Evolutionary conservation across 92 coral and sea anemone species (phyloP).

Genomic region (Umimayanthus kanabou): DNA sequence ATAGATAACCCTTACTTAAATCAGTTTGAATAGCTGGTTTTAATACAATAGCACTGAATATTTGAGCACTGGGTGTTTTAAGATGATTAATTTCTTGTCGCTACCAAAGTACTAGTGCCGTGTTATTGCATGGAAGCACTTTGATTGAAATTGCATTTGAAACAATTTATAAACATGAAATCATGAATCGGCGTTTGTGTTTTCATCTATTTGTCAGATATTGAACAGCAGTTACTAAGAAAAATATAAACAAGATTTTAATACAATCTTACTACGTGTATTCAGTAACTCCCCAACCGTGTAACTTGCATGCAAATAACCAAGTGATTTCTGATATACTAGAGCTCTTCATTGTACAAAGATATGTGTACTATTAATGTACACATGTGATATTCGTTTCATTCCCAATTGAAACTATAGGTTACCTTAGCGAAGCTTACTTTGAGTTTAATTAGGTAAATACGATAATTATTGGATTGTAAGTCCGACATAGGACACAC

Average conservation of each 20-base stretch:
- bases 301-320: constrained; percentile 24
- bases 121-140: background rate
- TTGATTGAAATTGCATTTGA: background rate
- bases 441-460: constrained; percentile 17
- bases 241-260: constrained; percentile 5
- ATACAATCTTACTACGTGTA: background rate
- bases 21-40: background rate
- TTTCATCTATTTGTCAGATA: background rate
- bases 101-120: background rate
- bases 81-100: background rate
- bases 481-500: background rate
- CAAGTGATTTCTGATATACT: constrained; percentile 4
- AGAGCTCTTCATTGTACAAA: background rate
- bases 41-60: background rate
- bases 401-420: constrained; percentile 11
- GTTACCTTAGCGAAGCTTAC: constrained; percentile 28
- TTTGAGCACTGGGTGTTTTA: background rate
- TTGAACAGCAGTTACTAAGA: constrained; percentile 2
- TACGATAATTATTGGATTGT: constrained; percentile 2
- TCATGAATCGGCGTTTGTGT: background rate
- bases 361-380: background rate
- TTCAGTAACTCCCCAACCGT: constrained; percentile 6
- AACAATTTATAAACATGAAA: constrained; percentile 7
- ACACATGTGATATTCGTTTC: constrained; percentile 17
- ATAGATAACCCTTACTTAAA: background rate